Evolutionary conservation across 2,113 vertebrate genomes (phyloP).

Genomic region (Willisornis vidua): DNA sequence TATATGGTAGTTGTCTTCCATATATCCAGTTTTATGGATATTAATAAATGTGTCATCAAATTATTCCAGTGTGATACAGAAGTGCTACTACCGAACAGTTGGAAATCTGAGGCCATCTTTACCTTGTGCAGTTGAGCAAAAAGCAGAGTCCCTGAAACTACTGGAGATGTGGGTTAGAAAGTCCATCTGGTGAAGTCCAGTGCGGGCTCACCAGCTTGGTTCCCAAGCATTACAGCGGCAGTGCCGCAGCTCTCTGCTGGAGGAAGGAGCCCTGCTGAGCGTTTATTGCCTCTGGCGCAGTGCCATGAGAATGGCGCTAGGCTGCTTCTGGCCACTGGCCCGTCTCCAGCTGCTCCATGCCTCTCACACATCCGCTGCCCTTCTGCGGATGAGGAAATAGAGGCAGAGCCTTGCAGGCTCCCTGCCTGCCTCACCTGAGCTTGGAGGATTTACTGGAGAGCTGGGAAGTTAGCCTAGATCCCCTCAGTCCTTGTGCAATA

Average conservation of each 20-base stretch:
- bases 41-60: conserved; percentile 42
- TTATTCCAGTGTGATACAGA: neutral
- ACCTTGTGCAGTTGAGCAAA: neutral
- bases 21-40: neutral
- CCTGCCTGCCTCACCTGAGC: neutral
- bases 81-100: neutral
- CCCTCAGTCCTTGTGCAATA: neutral
- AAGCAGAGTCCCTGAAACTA: neutral
- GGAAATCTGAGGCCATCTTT: conserved; percentile 12
- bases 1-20: neutral
- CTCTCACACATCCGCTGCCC: neutral
- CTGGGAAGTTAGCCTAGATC: neutral
- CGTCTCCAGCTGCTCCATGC: neutral
- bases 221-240: neutral
- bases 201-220: neutral
- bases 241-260: neutral
- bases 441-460: neutral
- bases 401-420: neutral
- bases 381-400: neutral
- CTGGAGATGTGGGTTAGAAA: neutral
- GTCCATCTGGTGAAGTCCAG: neutral
- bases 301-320: neutral
- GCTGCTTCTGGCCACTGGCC: neutral
- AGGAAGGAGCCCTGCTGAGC: conserved; percentile 16
- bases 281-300: neutral